Percentiles rank a stretch among this genome's conserved stretches.
Evolutionary conservation across 2,888 invertebrate genomes (phyloP).

Genomic region (Fragum whitleyi): DNA sequence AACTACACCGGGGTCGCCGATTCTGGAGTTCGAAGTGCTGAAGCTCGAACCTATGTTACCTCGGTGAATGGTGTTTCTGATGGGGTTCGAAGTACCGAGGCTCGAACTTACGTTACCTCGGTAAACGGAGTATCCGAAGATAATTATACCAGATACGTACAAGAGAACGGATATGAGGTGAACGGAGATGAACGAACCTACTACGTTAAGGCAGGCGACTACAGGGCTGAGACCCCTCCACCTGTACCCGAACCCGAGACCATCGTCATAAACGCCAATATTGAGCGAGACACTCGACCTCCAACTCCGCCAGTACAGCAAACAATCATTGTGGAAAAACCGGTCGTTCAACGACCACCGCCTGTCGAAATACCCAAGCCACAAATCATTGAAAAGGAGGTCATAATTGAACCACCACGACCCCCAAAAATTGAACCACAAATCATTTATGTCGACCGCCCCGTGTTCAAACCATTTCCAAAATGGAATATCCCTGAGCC

Average conservation of each 20-base stretch:
- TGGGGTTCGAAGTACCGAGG: background rate
- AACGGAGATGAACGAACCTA: constrained; percentile 19
- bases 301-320: constrained; percentile 49
- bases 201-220: constrained; percentile 58
- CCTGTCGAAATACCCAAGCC: constrained; percentile 42
- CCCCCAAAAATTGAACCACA: constrained; percentile 48
- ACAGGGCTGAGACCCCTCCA: constrained; percentile 26
- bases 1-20: constrained; percentile 35
- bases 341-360: constrained; percentile 29
- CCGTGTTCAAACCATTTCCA: constrained; percentile 47
- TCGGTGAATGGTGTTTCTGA: background rate
- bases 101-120: background rate
- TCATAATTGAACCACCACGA: constrained; percentile 47
- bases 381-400: constrained; percentile 52
- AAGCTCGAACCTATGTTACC: constrained; percentile 46
- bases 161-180: constrained; percentile 7
- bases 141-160: background rate
- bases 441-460: constrained; percentile 55
- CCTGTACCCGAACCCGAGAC: constrained; percentile 33
- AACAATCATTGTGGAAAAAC: constrained; percentile 57
- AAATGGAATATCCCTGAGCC: constrained; percentile 47
- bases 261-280: constrained; percentile 44
- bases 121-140: background rate
- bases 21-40: constrained; percentile 31
- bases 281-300: constrained; percentile 25